Conservation (phyloP, 2,888 invertebrate genomes). For the Volucella inflata region DNA sequence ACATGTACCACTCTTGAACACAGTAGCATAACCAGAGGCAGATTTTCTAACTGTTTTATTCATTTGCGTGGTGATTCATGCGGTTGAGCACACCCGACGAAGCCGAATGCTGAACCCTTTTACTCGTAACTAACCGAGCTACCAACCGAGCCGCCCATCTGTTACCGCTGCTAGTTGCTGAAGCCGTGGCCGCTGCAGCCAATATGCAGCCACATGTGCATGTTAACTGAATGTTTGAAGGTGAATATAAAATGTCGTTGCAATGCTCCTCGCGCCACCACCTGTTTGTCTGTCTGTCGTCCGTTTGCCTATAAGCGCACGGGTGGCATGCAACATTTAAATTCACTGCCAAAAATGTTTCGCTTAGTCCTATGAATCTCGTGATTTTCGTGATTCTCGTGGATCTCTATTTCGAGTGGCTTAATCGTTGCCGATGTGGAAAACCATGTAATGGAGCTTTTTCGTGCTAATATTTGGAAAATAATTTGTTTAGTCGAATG, state of each 20-base stretch:
- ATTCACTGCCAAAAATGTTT: slow-evolving; percentile 67
- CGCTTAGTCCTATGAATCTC: slow-evolving; percentile 57
- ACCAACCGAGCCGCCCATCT: slow-evolving; percentile 65
- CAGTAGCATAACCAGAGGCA: slow-evolving; percentile 62
- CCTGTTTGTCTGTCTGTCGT: slow-evolving; percentile 2
- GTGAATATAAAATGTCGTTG: slow-evolving; percentile 70
- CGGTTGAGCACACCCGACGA: slow-evolving; percentile 63
- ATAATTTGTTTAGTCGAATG: slow-evolving; percentile 38
- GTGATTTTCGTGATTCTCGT: slow-evolving; percentile 10
- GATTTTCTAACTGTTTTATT: slow-evolving; percentile 75
- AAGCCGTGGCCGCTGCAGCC: slow-evolving; percentile 12
- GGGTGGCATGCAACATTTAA: slow-evolving; percentile 56
- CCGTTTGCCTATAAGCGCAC: neutral
- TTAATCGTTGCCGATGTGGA: slow-evolving; percentile 68
- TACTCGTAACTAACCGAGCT: slow-evolving; percentile 61
- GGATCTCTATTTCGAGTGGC: slow-evolving; percentile 59
- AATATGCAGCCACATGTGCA: slow-evolving; percentile 62
- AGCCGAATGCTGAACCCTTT: slow-evolving; percentile 31
- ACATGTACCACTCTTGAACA: slow-evolving; percentile 44
- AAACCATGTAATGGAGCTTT: slow-evolving; percentile 60
- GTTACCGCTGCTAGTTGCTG: slow-evolving; percentile 34
- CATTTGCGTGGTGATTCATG: slow-evolving; percentile 71
- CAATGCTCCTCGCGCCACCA: slow-evolving; percentile 9
- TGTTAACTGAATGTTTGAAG: slow-evolving; percentile 74
- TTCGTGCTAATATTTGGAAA: slow-evolving; percentile 66